Conservation (phyloP, 2,888 invertebrate genomes). For the Acanthosepion pharaonis region DNA sequence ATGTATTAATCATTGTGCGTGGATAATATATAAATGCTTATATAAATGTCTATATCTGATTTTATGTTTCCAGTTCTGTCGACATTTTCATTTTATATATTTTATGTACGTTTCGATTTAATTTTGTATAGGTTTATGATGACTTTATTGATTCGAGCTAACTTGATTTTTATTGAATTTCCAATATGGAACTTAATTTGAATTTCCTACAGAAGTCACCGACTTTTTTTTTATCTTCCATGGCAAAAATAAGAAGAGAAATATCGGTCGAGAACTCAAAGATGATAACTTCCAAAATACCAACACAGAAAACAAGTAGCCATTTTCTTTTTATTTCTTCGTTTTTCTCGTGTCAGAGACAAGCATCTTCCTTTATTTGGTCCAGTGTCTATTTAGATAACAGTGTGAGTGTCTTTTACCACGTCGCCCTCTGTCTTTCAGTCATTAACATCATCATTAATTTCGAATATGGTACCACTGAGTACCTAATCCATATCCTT, state of each 20-base stretch:
- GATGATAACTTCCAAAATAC: background rate
- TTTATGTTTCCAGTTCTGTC: background rate
- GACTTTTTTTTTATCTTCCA: background rate
- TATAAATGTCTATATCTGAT: too few species aligned
- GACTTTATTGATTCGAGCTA: background rate
- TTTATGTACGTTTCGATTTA: background rate
- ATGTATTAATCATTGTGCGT: too few species aligned
- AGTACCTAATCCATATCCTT: too few species aligned
- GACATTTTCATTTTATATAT: background rate
- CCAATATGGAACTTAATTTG: background rate
- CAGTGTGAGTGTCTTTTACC: too few species aligned
- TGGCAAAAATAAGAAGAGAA: background rate
- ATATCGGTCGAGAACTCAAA: background rate
- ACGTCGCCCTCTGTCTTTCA: too few species aligned
- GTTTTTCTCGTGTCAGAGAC: background rate
- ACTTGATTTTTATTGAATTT: background rate
- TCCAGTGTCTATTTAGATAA: too few species aligned
- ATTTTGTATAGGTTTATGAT: background rate
- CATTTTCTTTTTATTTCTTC: background rate
- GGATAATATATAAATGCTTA: background rate
- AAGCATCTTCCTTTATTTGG: too few species aligned
- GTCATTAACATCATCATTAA: too few species aligned
- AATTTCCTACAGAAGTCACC: background rate
- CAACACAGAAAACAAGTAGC: accelerated
- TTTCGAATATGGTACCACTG: too few species aligned